Base-by-base conservation (phyloP, 2,888 invertebrate genomes). In the Calliscelio sp. region DNA sequence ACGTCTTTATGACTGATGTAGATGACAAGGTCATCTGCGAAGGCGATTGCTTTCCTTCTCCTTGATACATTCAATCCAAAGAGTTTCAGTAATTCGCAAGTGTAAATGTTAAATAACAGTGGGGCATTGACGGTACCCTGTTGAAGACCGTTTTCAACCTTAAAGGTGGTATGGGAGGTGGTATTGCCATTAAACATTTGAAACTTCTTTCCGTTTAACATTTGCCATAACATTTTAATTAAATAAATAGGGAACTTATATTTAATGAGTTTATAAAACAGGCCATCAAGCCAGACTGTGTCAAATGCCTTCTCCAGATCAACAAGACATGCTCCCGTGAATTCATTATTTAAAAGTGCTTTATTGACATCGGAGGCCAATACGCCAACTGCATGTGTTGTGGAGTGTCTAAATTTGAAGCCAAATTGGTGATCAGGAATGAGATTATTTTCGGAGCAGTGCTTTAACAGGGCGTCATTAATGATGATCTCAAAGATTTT, bases 21-120 rank as follows among this genome's bases (percentile, higher is more conserved):
- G 1, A 85, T 32, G 0, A 84, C 35, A 0, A 84, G 8, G 11
- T 86, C 84, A 5, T 86, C 79, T 7, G 86, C 86, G 4, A 55
- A 85, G 0, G 80, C 79, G 1, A 86, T 51, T 0, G 55, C 57
- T 14, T 10, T 22, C n/a, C n/a, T 2, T 8, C 7, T 65, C 20
- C 49, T 65, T 18, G 63, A 18, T 25, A 2, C 16, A 14, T 66
- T 66, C 18, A 66, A n/a, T 0, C 22, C 20, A n/a, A 49, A 63
- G 25, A 63, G 18, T 16, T 24, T 16, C 25, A 44, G 22, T 24
- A 63, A 38, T 22, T 63, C 44, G n/a, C 25, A 2, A 16, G 85
- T 85, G 0, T 32, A 55, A 3, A 55, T 63, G 46, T 63, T 63
- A 44, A 63, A 63, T 1, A 63, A 6, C 2, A 63, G 7, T 22